Evolutionary conservation across 1,140 invertebrate genomes (phyloP), one percentile per base, ranked within the genome.

Genomic region (Aphelinus atriplicis): DNA sequence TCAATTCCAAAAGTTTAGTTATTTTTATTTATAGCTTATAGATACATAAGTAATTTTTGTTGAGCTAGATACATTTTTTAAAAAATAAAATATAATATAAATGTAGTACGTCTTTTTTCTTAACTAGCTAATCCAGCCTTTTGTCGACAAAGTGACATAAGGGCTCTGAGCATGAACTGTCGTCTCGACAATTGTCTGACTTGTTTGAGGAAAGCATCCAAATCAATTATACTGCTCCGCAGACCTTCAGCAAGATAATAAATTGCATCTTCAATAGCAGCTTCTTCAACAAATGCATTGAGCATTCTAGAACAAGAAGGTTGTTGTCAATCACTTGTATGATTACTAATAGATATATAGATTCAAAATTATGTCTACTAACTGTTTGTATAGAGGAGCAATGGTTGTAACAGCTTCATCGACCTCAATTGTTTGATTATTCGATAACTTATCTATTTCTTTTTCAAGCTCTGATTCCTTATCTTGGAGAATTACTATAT

Each of bases 241-340:
- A 99, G 87, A 45, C 96, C 98, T 89, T 99, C 97, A n/a, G 96
- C 97, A 83, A 99, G 92, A 86, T 97, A 98, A 87, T 99, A 99
- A 81, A 99, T 98, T 67, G 97, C 95, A 91, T 99, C 98, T 90
- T 99, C 98, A 64, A 96, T 94, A 7, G 98, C 97, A 80, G 97
- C 96, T 89, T 99, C 98, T 88, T 99, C 97, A 65, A 97, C 96
- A 92, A 96, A 99, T 51, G 96, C 93, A 89, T 96, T 96, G 50
- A 99, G 87, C 83, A 99, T 92, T 84, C 95, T 96, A 80, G 81
- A 87, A 78, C 10, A 55, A 55, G 53, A 55, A 55, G 65, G 58
- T 57, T 58, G 55, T 26, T 45, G 47, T 6, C 61, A n/a, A n/a
- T 48, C 26, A 26, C 26, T 26, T 26, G 26, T 26, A 26, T 26